Conservation (phyloP, 1,140 invertebrate genomes). For the Frieseomelitta varia region DNA sequence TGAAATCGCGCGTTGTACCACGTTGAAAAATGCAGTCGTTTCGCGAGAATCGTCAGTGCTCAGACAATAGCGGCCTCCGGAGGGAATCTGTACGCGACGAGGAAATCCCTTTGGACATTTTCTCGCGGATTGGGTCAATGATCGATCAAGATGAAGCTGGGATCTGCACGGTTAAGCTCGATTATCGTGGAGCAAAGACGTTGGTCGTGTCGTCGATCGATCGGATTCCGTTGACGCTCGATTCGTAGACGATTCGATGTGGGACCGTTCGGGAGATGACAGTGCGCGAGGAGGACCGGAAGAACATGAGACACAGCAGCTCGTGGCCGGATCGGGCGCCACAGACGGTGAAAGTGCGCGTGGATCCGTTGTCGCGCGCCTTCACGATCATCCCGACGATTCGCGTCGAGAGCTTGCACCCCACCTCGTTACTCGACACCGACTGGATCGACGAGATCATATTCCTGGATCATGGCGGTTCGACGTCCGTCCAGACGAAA, state of each 20-base stretch:
- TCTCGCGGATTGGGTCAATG: slow-evolving; percentile 14
- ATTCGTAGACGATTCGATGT: slow-evolving; percentile 9
- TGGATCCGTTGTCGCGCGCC: slow-evolving; percentile 70
- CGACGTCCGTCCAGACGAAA: slow-evolving; percentile 26
- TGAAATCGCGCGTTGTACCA: no score
- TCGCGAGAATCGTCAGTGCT: neutral
- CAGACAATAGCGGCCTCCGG: neutral
- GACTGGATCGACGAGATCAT: slow-evolving; percentile 51
- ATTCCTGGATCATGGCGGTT: slow-evolving; percentile 37
- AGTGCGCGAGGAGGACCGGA: slow-evolving; percentile 50
- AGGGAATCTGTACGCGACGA: neutral
- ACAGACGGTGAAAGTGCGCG: slow-evolving; percentile 68
- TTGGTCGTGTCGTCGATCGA: neutral
- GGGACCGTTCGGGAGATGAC: slow-evolving; percentile 57
- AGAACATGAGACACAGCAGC: slow-evolving; percentile 71
- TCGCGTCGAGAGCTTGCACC: slow-evolving; percentile 42
- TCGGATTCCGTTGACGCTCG: neutral
- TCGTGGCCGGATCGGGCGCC: slow-evolving; percentile 70
- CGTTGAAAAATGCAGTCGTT: slow-evolving; percentile 30
- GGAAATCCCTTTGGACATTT: neutral
- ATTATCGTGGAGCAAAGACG: no score
- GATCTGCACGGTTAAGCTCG: neutral
- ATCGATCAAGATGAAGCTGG: neutral
- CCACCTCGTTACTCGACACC: neutral
- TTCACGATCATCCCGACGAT: slow-evolving; percentile 72